Base-by-base conservation (phyloP, 2,113 vertebrate species). In the Corydoras sp. region DNA sequence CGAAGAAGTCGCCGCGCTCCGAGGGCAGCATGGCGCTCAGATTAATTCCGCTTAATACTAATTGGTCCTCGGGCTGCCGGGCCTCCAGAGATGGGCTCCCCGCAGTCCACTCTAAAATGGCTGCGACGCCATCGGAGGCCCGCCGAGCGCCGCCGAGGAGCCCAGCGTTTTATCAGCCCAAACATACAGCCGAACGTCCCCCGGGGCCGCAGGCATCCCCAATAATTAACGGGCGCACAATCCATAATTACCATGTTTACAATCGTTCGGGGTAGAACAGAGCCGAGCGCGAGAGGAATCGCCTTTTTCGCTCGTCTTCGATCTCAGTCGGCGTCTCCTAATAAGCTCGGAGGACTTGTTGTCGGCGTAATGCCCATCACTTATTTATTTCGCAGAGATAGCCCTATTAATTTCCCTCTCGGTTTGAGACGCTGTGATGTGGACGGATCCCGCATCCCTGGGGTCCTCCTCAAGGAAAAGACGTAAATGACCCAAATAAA, bases 161-260 rank as follows among this genome's bases (percentile, higher is more conserved):
- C 84, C 80, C 81, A 81, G 77, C 66, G 83, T 85, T 90, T 90
- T 90, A 90, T 91, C 90, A 90, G 87, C 80, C 69, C 63, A 83
- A 85, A 81, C 89, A 90, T 85, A 86, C 87, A 79, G 74, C 79
- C 85, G 83, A 84, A 84, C 81, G 75, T 83, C 86, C 89, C 88
- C 80, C 62, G 76, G 81, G 88, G 83, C 84, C 69, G 65, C 50
- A 80, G 73, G 79, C 82, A 82, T 84, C 85, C 80, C 85, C 88
- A 85, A 86, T 90, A 90, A 91, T 91, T 91, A 91, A 90, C 86
- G 89, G 85, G 79, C 85, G 77, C 86, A 87, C 87, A 88, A 91
- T 89, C 90, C 90, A 86, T 91, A 90, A 91, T 90, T 90, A 88
- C 87, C 84, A 81, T 90, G 90, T 90, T 91, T 90, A 91, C 90